Conservation (phyloP, 2,797 vertebrate species). For the Sciaenops ocellatus region DNA sequence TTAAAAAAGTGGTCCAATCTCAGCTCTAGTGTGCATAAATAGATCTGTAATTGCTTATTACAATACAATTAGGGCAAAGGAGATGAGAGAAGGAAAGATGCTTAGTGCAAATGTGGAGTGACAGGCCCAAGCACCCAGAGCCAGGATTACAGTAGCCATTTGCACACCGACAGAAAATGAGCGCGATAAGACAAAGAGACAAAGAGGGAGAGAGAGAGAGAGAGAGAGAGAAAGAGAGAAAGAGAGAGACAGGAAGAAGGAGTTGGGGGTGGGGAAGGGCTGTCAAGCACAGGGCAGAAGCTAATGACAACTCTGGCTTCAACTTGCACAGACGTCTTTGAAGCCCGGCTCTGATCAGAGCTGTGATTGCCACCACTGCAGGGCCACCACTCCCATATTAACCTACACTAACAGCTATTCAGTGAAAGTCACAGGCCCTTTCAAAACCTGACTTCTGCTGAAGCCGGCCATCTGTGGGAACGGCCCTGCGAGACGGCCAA, state of each 20-base stretch:
- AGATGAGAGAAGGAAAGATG: constrained; percentile 83
- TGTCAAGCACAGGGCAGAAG: constrained; percentile 81
- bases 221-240: constrained; percentile 16
- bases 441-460: constrained; percentile 60
- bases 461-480: constrained; percentile 69
- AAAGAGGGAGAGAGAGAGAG: constrained; percentile 37
- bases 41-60: constrained; percentile 86
- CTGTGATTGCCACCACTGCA: constrained; percentile 79
- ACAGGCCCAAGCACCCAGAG: constrained; percentile 79
- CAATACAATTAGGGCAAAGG: constrained; percentile 86
- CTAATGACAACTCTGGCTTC: constrained; percentile 83
- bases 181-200: constrained; percentile 58
- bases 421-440: constrained; percentile 75
- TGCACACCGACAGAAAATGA: constrained; percentile 72
- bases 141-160: constrained; percentile 78
- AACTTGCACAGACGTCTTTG: constrained; percentile 79
- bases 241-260: constrained; percentile 52
- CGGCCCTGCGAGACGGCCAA: constrained; percentile 49
- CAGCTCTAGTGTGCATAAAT: constrained; percentile 84
- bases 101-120: constrained; percentile 85
- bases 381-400: constrained; percentile 80
- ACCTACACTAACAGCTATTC: constrained; percentile 80
- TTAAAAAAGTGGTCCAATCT: constrained; percentile 84
- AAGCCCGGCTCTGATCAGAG: constrained; percentile 79
- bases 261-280: constrained; percentile 67